Percentiles rank a stretch among this genome's conserved stretches.
Conservation (phyloP, 2,888 invertebrate genomes). For the Sepiola atlantica region DNA sequence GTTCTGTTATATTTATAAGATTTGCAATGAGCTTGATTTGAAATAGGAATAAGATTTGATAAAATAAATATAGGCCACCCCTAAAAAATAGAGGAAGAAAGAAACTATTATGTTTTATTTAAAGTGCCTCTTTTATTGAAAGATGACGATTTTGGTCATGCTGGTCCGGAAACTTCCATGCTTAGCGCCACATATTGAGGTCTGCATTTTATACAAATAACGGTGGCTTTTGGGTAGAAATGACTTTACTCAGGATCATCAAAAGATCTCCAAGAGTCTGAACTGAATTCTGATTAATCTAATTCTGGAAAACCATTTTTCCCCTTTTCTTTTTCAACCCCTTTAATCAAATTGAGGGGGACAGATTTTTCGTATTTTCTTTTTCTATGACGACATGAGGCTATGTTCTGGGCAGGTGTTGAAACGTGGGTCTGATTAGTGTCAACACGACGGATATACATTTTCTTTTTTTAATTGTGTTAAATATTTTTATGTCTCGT, state of each 20-base stretch:
- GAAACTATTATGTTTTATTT: neutral
- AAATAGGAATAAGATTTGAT: neutral
- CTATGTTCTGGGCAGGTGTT: neutral
- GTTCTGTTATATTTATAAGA: neutral
- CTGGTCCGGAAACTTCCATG: neutral
- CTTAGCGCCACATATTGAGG: neutral
- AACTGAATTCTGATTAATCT: slow-evolving; percentile 32
- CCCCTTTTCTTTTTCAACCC: neutral
- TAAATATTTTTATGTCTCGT: neutral
- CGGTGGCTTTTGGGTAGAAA: neutral
- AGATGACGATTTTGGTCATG: neutral
- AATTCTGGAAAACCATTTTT: neutral
- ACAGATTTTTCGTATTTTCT: neutral
- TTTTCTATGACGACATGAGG: neutral
- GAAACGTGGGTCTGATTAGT: neutral
- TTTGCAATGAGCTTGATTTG: neutral
- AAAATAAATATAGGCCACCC: neutral
- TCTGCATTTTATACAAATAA: slow-evolving; percentile 18
- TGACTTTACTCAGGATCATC: neutral
- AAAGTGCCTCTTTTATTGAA: neutral
- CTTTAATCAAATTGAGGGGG: slow-evolving; percentile 13
- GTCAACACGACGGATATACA: slow-evolving; percentile 6
- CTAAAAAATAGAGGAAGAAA: neutral
- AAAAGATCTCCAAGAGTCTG: slow-evolving; percentile 14
- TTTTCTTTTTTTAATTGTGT: neutral